phyloP scores from a whole-genome alignment of 30 jellyfish, hydroid and myxozoan genomes.

The Turritopsis dohrnii region DNA sequence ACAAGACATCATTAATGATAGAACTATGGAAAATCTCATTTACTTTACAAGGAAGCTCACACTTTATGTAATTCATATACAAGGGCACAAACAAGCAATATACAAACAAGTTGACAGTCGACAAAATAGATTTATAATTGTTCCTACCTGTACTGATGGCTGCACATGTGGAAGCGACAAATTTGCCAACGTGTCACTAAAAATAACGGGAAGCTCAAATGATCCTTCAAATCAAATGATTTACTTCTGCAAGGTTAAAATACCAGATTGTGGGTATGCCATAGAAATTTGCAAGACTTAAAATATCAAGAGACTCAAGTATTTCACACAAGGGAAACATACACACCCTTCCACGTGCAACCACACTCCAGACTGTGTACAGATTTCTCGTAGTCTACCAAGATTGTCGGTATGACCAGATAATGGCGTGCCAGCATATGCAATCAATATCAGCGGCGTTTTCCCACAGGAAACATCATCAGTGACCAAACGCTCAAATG shows the following conservation, averaged over 20 bases:
- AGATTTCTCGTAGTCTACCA: conserved; percentile 71
- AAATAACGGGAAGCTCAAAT: neutral
- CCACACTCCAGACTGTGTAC: conserved; percentile 97
- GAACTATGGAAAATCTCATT: no score
- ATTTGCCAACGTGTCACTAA: conserved; percentile 78
- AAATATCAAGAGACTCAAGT: no score
- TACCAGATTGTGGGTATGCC: no score
- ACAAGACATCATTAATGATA: no score
- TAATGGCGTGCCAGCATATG: conserved; percentile 89
- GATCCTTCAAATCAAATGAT: no score
- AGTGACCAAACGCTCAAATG: conserved; percentile 76
- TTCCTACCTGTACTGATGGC: conserved; percentile 56
- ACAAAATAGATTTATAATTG: no score
- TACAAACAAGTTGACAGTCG: no score
- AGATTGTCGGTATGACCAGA: conserved; percentile 89
- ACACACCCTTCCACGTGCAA: conserved; percentile 85
- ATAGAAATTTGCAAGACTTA: no score
- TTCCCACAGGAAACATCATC: conserved; percentile 97
- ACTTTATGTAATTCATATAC: no score
- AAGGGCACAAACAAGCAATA: no score
- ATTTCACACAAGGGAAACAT: neutral
- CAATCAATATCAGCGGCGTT: conserved; percentile 74
- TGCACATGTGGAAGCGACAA: conserved; percentile 65
- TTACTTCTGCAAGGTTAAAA: no score
- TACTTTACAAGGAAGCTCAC: no score